Conservation (phyloP, 35 echinoderm and acorn worm genomes). For the Anneissia japonica region DNA sequence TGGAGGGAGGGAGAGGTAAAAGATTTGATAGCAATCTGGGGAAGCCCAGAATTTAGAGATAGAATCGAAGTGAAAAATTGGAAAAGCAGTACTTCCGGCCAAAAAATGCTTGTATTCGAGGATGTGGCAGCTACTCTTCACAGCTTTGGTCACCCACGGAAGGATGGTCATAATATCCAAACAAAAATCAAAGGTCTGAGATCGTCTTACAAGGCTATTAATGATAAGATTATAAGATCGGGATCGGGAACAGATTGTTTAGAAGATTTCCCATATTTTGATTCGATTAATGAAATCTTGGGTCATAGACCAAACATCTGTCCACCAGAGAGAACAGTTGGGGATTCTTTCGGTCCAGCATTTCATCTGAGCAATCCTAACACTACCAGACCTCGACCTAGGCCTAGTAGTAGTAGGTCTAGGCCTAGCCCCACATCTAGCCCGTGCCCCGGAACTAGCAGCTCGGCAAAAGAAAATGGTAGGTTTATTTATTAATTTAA, state of each 20-base stretch:
- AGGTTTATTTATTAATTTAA: too few species aligned
- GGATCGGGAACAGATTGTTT: neutral
- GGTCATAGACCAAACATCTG: neutral
- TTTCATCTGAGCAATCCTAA: too few species aligned
- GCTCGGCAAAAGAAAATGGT: too few species aligned
- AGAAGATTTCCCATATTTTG: neutral
- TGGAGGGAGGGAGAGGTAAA: too few species aligned
- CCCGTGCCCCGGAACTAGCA: too few species aligned
- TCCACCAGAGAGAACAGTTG: neutral
- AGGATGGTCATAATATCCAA: neutral
- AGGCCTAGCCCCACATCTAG: too few species aligned
- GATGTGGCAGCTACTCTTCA: neutral
- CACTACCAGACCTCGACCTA: too few species aligned
- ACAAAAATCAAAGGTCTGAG: neutral
- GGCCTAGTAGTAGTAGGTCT: too few species aligned
- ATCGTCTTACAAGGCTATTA: neutral
- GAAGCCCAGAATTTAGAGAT: neutral
- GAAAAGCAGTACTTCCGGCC: neutral
- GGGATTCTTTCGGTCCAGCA: neutral
- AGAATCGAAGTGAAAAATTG: neutral
- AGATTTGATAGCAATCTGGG: too few species aligned
- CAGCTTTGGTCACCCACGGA: neutral
- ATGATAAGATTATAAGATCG: neutral
- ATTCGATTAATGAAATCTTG: neutral
- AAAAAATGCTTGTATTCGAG: neutral